Conservation (phyloP, 2,113 vertebrate genomes). For the human region GRCh38 chr14:51023001-51023500, state of each 20-base stretch:
- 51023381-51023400: neutral
- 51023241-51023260: neutral
- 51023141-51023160: neutral
- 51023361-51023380: neutral
- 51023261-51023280: neutral
- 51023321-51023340: neutral
- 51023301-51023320: neutral
- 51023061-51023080: neutral
- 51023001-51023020: neutral
- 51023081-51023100: neutral
- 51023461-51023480: neutral
- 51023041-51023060: neutral
- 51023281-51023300: neutral
- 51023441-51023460: neutral
- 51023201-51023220: neutral
- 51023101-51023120: neutral
- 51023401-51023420: neutral
- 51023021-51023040: neutral
- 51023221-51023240: neutral
- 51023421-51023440: neutral
- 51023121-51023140: neutral
- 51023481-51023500: neutral
- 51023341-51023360: neutral
- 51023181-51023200: neutral
- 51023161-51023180: neutral